Base-by-base conservation (phyloP, 2,113 vertebrate genomes). In the Grus americana region DNA sequence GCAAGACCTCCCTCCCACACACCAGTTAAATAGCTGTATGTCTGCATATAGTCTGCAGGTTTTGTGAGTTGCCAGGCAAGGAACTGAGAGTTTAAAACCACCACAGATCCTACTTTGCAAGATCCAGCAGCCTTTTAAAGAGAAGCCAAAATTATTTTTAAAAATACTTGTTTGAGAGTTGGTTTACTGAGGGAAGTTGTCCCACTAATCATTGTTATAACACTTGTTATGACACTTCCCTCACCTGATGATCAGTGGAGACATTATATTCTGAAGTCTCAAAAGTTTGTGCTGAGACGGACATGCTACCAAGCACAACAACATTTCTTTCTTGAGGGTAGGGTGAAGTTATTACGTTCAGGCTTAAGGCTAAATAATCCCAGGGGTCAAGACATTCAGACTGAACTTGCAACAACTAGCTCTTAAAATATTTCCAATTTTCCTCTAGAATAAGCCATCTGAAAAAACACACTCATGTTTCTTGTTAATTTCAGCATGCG, bases 351-450 rank as follows among this genome's bases (percentile, higher is more conserved):
- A 72, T 58, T 92, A 57, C 65, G 94, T 86, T 46, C 59, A 83
- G 92, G 76, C 40, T 86, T 63, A 93, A 93, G 93, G 88, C 76
- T 87, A 91, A 89, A 63, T 87, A 84, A 87, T 92, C 65, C 73
- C 91, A 89, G 46, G 36, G 58, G 92, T 71, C 44, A 91, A 88
- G 83, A 44, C 26, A 12, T 52, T 83, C 46, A 79, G n/a, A 58
- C 27, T 86, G 76, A 93, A 50, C 17, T 89, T 95, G 79, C 91
- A 94, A 75, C 44, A 54, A 27, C 26, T 12, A 81, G 34, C 36
- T 91, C 61, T 92, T 87, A 91, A 95, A 91, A 74, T 74, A 86
- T n/a, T 92, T 78, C 23, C 57, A 42, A 26, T 93, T 94, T 86
- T 58, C 44, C 55, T 88, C 50, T 57, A 67, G 52, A 92, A 47